A percentile compares a stretch with the other conserved stretches of the same genome.
Evolutionary conservation across 2,888 invertebrate species (phyloP).

Genomic region (Dasysyrphus tricinctus): DNA sequence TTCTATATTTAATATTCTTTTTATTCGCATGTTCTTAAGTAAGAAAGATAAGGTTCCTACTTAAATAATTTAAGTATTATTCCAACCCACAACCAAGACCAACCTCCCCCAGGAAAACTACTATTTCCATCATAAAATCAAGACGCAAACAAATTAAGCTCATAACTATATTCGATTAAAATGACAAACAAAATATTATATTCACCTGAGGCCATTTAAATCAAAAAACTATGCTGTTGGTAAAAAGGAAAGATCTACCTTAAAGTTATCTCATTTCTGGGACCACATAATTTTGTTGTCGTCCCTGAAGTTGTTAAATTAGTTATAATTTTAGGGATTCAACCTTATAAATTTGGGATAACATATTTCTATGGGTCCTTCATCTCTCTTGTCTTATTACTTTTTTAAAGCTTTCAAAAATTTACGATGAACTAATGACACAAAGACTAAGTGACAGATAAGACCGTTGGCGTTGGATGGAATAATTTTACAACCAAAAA

Average conservation of each 20-base stretch:
- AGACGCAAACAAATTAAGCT: background rate
- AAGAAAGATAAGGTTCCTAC: no score
- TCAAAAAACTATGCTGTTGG: constrained; percentile 1
- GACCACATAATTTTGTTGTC: background rate
- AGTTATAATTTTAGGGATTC: constrained; percentile 8
- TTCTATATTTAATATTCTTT: no score
- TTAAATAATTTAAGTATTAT: no score
- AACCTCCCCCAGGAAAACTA: background rate
- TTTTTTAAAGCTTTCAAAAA: constrained; percentile 57
- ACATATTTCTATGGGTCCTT: background rate
- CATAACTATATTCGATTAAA: constrained; percentile 10
- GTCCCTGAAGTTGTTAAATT: constrained; percentile 11
- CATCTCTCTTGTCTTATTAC: background rate
- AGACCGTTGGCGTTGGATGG: constrained; percentile 23
- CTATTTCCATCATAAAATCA: background rate
- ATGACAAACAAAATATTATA: background rate
- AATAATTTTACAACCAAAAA: constrained; percentile 50
- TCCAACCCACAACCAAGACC: background rate
- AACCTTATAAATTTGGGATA: constrained; percentile 14
- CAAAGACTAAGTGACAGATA: constrained; percentile 70
- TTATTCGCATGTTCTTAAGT: no score
- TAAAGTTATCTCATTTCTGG: constrained; percentile 28
- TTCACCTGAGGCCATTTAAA: constrained; percentile 39
- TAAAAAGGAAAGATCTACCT: background rate
- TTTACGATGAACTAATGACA: constrained; percentile 73